A percentile compares a stretch with the other conserved stretches of the same genome.
Conservation (phyloP, 1,140 invertebrate species). For the Ceratosolen fusciceps region DNA sequence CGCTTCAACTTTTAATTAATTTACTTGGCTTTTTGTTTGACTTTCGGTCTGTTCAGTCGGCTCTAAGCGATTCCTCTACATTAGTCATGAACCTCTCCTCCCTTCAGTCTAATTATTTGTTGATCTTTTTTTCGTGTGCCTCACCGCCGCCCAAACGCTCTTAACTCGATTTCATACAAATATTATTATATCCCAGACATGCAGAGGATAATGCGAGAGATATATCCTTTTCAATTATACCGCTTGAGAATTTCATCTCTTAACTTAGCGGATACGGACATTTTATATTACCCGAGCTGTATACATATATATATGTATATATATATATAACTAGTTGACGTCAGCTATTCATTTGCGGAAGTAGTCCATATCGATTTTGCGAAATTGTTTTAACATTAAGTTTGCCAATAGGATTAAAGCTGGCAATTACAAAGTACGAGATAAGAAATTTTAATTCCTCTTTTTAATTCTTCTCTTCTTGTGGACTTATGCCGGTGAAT, state of each 20-base stretch:
- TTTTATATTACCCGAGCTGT: conserved; percentile 1
- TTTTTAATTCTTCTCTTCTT: conserved; percentile 58
- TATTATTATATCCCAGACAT: not conserved
- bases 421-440: conserved; percentile 59
- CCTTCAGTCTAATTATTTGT: conserved; percentile 25
- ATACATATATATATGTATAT: too few species aligned
- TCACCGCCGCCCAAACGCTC: too few species aligned
- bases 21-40: conserved; percentile 49
- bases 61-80: conserved; percentile 38
- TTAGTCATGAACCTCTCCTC: conserved; percentile 32
- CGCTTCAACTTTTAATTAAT: conserved; percentile 57
- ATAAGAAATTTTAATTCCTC: conserved; percentile 67
- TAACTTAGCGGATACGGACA: not conserved
- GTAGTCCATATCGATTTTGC: not conserved
- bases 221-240: not conserved
- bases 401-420: conserved; percentile 61
- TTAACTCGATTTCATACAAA: not conserved
- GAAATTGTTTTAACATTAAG: conserved; percentile 40
- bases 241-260: not conserved
- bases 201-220: not conserved
- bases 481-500: conserved; percentile 50
- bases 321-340: not conserved
- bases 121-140: not conserved
- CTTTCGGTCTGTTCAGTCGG: conserved; percentile 29
- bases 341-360: conserved; percentile 7